These are phyloP conservation scores for Gorilla gorilla DNA, from an alignment of 2,113 vertebrate species.

Conservation along the genomic window DNA sequence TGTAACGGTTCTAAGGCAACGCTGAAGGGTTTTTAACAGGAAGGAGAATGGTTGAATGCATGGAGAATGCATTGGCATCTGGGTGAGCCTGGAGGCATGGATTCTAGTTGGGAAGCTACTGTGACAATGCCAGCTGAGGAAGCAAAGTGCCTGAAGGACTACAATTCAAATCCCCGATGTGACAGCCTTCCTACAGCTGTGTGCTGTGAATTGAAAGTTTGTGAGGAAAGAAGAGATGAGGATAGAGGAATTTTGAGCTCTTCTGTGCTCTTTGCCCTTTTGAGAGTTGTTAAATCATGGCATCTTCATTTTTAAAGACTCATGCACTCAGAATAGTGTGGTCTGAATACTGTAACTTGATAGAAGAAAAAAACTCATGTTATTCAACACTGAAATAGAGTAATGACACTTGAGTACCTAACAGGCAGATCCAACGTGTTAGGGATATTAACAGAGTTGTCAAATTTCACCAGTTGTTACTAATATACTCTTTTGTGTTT, in stretches of 20 bases:
- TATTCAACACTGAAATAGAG: background rate
- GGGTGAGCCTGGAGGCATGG: background rate
- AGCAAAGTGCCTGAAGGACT: background rate
- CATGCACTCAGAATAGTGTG: background rate
- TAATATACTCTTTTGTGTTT: background rate
- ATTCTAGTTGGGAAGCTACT: background rate
- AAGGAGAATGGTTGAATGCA: background rate
- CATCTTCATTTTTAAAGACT: slow-evolving; percentile 4
- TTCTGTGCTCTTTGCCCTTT: background rate
- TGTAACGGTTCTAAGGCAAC: background rate
- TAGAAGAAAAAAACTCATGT: background rate
- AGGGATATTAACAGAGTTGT: background rate
- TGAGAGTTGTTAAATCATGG: background rate
- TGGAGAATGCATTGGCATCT: background rate
- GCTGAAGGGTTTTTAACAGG: background rate
- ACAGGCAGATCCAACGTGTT: background rate
- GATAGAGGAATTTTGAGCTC: background rate
- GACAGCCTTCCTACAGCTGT: background rate
- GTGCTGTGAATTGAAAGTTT: background rate
- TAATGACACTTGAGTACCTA: background rate
- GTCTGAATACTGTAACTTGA: background rate
- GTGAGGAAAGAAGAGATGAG: background rate
- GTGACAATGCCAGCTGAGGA: background rate
- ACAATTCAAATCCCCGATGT: background rate
- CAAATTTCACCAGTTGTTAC: background rate